phyloP scores from a whole-genome alignment of 2,113 vertebrate genomes.

The Egretta garzetta region DNA sequence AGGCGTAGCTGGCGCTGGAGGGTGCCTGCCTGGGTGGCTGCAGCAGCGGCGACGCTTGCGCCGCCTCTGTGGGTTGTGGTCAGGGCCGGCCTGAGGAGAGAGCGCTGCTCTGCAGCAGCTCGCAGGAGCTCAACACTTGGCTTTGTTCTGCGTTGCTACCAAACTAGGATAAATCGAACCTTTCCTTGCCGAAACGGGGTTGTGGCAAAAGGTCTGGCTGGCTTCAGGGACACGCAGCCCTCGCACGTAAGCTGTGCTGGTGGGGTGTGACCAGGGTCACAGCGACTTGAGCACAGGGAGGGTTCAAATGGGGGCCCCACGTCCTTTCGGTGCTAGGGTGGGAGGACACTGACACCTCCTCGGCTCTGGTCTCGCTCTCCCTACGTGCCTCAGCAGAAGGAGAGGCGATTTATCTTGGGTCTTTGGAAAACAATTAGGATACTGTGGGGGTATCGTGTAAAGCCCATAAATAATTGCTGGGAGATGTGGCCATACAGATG shows the following conservation, averaged over 20 bases:
- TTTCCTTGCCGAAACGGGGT: neutral
- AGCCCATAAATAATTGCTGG: neutral
- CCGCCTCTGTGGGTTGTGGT: neutral
- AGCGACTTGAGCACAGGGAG: fast-evolving
- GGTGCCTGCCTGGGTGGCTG: neutral
- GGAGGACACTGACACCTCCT: neutral
- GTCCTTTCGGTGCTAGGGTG: neutral
- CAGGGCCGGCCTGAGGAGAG: neutral
- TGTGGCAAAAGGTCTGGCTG: too few species aligned
- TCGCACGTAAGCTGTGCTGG: fast-evolving
- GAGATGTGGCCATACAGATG: neutral
- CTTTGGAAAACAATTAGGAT: neutral
- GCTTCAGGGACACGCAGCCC: neutral
- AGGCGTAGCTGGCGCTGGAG: neutral
- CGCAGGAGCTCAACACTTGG: neutral
- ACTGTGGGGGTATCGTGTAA: neutral
- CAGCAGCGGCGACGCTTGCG: neutral
- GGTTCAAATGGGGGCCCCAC: neutral
- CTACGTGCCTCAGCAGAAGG: neutral
- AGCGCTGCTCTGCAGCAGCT: neutral
- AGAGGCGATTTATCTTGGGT: neutral
- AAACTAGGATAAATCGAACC: neutral
- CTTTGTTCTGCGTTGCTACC: neutral
- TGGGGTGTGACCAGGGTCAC: neutral
- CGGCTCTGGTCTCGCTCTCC: neutral